Conservation (phyloP, 2,113 vertebrate genomes). For the Phodopus roborovskii region DNA sequence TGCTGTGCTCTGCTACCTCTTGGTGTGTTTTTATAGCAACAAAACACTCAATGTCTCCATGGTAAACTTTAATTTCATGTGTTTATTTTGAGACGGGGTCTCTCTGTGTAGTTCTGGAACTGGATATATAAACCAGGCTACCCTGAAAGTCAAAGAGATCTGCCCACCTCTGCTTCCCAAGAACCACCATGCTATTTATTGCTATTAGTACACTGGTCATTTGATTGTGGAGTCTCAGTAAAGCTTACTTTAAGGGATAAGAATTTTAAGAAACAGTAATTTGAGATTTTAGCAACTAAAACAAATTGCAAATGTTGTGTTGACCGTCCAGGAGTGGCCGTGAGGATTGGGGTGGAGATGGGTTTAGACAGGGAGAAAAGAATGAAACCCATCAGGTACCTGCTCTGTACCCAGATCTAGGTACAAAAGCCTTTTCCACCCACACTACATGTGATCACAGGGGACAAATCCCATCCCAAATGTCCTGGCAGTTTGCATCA, state of each 20-base stretch:
- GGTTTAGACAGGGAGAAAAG: not conserved
- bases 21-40: constrained; percentile 18
- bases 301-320: not conserved
- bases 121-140: too few species aligned
- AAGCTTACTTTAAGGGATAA: not conserved
- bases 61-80: not conserved
- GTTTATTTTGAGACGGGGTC: not conserved
- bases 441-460: too few species aligned
- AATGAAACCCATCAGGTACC: not conserved
- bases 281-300: not conserved
- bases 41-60: not conserved
- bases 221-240: not conserved
- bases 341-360: not conserved
- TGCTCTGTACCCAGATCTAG: not conserved
- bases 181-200: not conserved
- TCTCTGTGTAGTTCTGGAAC: not conserved
- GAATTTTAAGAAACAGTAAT: constrained; percentile 17
- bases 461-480: not conserved
- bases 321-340: not conserved
- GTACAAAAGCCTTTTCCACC: not conserved
- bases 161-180: not conserved
- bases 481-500: constrained; percentile 1
- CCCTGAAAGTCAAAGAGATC: not conserved
- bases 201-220: not conserved
- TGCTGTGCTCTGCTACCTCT: not conserved